Evolutionary conservation across 1,140 invertebrate species (phyloP).

Genomic region (Hermetia illucens): DNA sequence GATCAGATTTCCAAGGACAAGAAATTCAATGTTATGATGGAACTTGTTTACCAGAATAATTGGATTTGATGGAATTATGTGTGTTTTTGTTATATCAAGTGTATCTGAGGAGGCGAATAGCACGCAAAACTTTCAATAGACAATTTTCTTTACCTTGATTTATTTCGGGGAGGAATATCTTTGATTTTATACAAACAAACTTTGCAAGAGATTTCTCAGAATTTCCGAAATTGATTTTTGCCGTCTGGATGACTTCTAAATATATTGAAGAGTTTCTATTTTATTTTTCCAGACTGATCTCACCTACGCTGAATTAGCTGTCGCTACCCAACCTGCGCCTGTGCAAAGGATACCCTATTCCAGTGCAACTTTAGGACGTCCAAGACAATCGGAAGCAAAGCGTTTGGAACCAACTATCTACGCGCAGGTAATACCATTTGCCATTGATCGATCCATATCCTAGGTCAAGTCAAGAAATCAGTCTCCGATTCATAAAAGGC

Average conservation of each 20-base stretch:
- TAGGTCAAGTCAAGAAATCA: no score
- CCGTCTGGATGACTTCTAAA: neutral
- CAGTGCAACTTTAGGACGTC: slow-evolving; percentile 35
- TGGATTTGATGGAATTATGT: no score
- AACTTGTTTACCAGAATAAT: no score
- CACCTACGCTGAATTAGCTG: slow-evolving; percentile 41
- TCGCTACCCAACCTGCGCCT: slow-evolving; percentile 21
- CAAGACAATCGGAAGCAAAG: slow-evolving; percentile 32
- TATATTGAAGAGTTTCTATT: slow-evolving; percentile 1
- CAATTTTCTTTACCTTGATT: no score
- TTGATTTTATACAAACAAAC: neutral
- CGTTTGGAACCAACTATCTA: slow-evolving; percentile 41
- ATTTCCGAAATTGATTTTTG: neutral
- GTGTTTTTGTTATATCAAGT: no score
- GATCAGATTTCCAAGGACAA: no score
- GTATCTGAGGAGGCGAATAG: no score
- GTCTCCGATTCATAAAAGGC: no score
- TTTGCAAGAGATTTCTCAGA: neutral
- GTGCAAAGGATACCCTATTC: slow-evolving; percentile 34
- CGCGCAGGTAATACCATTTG: slow-evolving; percentile 40
- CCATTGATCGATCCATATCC: no score
- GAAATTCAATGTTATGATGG: no score
- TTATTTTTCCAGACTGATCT: slow-evolving; percentile 33
- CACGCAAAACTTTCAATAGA: no score
- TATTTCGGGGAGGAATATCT: neutral